phyloP scores from a whole-genome alignment of 64 coral and sea anemone species.

The Exaiptasia diaphana region DNA sequence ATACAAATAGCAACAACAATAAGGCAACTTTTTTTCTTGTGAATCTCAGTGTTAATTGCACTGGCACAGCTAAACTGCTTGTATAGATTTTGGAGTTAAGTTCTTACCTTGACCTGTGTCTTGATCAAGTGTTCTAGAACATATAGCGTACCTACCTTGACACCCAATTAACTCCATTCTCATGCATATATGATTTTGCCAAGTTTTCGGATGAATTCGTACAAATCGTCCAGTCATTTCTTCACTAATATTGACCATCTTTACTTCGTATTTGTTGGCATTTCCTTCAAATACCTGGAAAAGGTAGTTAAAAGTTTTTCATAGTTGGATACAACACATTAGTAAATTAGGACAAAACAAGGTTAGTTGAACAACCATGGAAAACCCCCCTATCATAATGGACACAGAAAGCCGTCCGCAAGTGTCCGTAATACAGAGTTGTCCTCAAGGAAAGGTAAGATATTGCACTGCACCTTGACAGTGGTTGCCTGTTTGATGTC shows the following conservation, averaged over 20 bases:
- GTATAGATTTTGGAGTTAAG: background rate
- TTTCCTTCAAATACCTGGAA: constrained; percentile 39
- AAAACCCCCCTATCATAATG: background rate
- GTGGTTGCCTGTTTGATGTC: background rate
- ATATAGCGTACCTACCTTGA: constrained; percentile 4
- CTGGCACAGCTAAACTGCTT: background rate
- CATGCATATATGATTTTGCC: constrained; percentile 45
- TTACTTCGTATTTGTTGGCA: background rate
- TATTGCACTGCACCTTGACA: constrained; percentile 43
- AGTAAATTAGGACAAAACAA: background rate
- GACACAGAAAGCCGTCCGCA: background rate
- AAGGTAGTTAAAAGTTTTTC: background rate
- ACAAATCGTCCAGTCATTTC: background rate
- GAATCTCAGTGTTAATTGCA: background rate
- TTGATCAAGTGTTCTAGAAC: background rate
- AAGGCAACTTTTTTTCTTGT: background rate
- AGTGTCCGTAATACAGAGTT: background rate
- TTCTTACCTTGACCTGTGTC: background rate
- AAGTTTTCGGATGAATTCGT: constrained; percentile 22
- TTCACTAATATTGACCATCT: background rate
- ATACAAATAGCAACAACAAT: background rate
- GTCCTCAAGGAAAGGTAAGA: background rate
- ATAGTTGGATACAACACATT: background rate
- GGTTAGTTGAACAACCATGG: background rate
- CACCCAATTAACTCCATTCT: constrained; percentile 44